Percentiles rank a stretch among this genome's conserved stretches.
Conservation (phyloP, 2,113 vertebrate species). For the Chlamydotis undulata region DNA sequence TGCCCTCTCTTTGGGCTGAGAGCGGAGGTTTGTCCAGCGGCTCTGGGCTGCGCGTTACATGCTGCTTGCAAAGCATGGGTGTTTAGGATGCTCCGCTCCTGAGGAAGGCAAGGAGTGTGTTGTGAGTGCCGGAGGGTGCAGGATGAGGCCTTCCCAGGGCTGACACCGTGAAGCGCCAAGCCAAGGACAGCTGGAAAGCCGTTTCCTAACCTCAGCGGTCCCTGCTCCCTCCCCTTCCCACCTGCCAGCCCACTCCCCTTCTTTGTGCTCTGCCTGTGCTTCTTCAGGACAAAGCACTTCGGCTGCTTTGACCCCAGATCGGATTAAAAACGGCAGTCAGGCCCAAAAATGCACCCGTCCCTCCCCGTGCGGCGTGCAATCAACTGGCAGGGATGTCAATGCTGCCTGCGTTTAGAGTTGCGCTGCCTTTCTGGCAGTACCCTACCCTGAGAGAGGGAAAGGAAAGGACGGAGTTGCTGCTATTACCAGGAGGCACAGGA, state of each 20-base stretch:
- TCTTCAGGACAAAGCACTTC: neutral
- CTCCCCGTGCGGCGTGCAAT: fast-evolving
- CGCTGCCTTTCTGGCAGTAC: fast-evolving
- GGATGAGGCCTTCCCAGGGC: neutral
- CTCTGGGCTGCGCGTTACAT: neutral
- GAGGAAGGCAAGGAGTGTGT: neutral
- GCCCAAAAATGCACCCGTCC: neutral
- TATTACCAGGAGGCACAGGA: neutral
- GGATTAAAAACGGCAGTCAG: neutral
- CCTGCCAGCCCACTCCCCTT: neutral
- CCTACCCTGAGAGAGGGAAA: neutral
- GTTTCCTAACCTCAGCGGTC: neutral
- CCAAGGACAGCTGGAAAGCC: neutral
- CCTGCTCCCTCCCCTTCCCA: neutral
- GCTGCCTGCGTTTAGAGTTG: neutral
- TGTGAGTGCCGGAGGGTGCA: neutral
- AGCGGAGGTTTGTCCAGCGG: neutral
- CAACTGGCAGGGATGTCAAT: neutral
- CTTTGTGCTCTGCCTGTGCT: fast-evolving
- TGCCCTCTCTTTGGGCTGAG: neutral
- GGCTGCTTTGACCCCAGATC: neutral
- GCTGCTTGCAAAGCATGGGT: neutral
- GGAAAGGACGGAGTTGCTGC: neutral
- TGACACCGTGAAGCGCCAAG: neutral
- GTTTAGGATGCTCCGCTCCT: neutral